A percentile compares a stretch with the other conserved stretches of the same genome.
These are phyloP conservation scores for Halocynthia aurantium DNA, from an alignment of 23 tunicate species.

Conservation along the genomic window DNA sequence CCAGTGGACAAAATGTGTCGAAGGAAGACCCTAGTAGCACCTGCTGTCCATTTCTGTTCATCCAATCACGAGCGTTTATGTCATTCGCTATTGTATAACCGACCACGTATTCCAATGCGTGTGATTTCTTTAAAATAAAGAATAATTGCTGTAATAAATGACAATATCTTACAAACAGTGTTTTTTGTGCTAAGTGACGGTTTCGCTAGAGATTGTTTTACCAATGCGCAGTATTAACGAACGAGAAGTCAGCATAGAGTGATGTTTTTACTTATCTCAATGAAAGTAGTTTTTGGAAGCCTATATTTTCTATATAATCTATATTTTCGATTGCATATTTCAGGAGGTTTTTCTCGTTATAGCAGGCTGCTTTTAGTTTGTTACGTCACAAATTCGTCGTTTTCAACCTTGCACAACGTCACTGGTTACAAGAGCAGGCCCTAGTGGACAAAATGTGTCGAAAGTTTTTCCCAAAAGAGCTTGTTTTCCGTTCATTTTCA, in stretches of 20 bases:
- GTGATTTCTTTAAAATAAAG: conserved; percentile 18
- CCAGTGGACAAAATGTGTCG: conserved; percentile 97
- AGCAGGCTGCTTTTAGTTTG: too few relatives aligned
- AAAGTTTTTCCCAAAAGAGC: conserved; percentile 95
- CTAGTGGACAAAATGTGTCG: conserved; percentile 97
- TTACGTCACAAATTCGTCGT: too few relatives aligned
- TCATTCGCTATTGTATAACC: conserved; percentile 96
- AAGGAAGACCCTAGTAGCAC: conserved; percentile 93
- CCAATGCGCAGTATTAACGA: too few relatives aligned
- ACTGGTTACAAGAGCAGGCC: conserved; percentile 69
- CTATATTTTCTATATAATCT: too few relatives aligned
- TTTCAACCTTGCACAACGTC: conserved; percentile 48
- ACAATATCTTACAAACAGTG: too few relatives aligned
- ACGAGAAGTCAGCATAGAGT: too few relatives aligned
- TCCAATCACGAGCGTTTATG: conserved; percentile 91
- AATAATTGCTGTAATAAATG: not conserved
- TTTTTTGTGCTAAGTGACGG: too few relatives aligned
- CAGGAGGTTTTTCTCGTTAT: too few relatives aligned
- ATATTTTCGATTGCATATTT: too few relatives aligned
- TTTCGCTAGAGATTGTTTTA: too few relatives aligned
- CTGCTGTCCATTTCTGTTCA: conserved; percentile 75
- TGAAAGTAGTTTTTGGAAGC: too few relatives aligned
- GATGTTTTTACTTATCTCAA: too few relatives aligned
- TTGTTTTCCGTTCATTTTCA: conserved; percentile 76
- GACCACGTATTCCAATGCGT: conserved; percentile 84